phyloP scores from a whole-genome alignment of 1,140 invertebrate genomes.

The Drosophila nebulosa region DNA sequence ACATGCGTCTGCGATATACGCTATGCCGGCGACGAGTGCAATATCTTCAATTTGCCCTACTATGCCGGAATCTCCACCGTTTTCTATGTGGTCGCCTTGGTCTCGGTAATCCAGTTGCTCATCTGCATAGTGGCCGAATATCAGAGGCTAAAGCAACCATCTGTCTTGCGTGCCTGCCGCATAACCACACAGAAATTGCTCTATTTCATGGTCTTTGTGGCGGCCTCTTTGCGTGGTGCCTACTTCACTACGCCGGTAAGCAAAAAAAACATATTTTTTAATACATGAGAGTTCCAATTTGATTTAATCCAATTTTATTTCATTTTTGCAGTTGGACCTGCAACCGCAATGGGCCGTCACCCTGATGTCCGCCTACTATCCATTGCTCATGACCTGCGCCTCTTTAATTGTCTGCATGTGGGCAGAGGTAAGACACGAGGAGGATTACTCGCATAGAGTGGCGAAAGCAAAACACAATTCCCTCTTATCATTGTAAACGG shows the following conservation, averaged over 20 bases:
- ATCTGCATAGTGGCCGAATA: conserved; percentile 92
- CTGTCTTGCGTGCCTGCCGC: conserved; percentile 89
- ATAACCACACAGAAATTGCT: conserved; percentile 95
- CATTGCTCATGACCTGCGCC: conserved; percentile 92
- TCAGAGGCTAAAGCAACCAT: conserved; percentile 90
- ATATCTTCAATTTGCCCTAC: conserved; percentile 85
- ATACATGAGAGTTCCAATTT: background rate
- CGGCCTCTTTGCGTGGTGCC: conserved; percentile 91
- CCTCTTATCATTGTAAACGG: background rate
- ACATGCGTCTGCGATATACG: conserved; percentile 94
- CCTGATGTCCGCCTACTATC: conserved; percentile 94
- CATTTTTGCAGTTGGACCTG: conserved; percentile 86
- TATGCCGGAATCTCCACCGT: conserved; percentile 88
- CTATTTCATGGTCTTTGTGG: conserved; percentile 94
- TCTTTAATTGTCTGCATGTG: conserved; percentile 96
- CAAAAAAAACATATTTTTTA: conserved; percentile 30
- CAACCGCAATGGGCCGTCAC: conserved; percentile 91
- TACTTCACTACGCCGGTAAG: conserved; percentile 94
- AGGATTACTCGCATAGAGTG: background rate
- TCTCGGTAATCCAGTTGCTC: conserved; percentile 92
- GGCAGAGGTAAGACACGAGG: conserved; percentile 91
- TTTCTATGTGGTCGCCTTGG: conserved; percentile 91
- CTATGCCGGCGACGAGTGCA: conserved; percentile 84
- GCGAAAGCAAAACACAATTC: too few species aligned
- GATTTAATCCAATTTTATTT: background rate